A percentile compares a stretch with the other conserved stretches of the same genome.
These are phyloP conservation scores for Isichthys henryi DNA, from an alignment of 2,113 vertebrate species.

Conservation along the genomic window DNA sequence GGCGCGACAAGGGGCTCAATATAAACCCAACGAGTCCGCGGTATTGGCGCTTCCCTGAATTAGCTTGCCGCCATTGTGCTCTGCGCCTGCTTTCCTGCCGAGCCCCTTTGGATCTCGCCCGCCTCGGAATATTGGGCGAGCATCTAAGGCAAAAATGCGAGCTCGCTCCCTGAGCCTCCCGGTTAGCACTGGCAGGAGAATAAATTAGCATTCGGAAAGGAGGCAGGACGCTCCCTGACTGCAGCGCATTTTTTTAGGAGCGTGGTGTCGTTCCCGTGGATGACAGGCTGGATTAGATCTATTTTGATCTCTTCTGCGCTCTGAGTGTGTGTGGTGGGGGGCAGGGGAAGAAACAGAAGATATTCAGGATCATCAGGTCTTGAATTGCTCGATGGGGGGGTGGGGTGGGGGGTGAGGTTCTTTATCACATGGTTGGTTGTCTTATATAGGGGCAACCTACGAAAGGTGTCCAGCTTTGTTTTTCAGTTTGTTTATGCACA, in stretches of 20 bases:
- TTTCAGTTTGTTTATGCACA: neutral
- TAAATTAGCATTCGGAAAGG: slow-evolving; percentile 1
- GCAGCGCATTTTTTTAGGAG: neutral
- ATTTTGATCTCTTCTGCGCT: neutral
- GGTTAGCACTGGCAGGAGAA: neutral
- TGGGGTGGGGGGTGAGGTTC: neutral
- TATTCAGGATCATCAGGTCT: neutral
- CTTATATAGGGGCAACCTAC: neutral
- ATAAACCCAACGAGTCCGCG: neutral
- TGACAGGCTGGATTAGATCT: slow-evolving; percentile 3
- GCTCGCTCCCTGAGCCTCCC: neutral
- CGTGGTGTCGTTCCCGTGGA: neutral
- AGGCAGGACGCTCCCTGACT: neutral
- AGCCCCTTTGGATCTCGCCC: neutral
- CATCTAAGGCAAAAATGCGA: neutral
- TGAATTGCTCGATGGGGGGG: neutral
- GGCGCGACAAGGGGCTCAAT: neutral
- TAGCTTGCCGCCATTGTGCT: neutral
- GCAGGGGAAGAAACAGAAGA: neutral
- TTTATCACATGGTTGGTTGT: neutral
- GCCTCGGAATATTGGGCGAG: neutral
- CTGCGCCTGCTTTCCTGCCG: neutral
- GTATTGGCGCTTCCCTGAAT: neutral
- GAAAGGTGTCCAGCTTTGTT: neutral
- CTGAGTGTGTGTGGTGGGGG: neutral